These are phyloP conservation scores for Chionodraco myersi DNA, from an alignment of 2,113 vertebrate genomes.

Conservation along the genomic window DNA sequence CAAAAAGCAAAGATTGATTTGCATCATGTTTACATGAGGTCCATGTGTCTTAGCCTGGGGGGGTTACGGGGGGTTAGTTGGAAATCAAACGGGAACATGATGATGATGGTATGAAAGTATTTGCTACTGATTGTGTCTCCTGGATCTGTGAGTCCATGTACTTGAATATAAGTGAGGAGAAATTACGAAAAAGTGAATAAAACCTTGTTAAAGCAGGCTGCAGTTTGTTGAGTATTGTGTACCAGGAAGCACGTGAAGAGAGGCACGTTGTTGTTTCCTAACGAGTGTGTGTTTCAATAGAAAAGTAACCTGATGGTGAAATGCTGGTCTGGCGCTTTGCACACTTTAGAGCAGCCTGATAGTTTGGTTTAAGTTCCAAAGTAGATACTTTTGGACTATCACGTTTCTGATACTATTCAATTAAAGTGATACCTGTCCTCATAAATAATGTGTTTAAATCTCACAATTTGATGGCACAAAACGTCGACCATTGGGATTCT, in stretches of 20 bases:
- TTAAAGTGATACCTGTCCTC: too few species aligned
- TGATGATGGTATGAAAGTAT: constrained; percentile 65
- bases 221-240: constrained; percentile 12
- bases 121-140: constrained; percentile 76
- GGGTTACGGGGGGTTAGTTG: constrained; percentile 26
- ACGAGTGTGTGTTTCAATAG: background rate
- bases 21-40: constrained; percentile 84
- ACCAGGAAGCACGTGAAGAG: background rate
- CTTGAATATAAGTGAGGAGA: constrained; percentile 73
- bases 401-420: background rate
- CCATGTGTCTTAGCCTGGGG: constrained; percentile 74
- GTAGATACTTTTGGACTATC: background rate
- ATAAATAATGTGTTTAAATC: background rate
- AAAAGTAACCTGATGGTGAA: background rate
- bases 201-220: constrained; percentile 44
- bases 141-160: constrained; percentile 75
- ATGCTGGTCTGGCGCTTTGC: background rate
- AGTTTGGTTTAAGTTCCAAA: background rate
- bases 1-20: constrained; percentile 70
- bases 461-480: background rate
- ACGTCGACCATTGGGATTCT: background rate
- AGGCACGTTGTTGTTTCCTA: background rate
- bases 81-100: constrained; percentile 40
- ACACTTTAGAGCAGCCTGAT: background rate
- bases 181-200: constrained; percentile 44